Percentiles rank a stretch among this genome's conserved stretches.
phyloP scores from a whole-genome alignment of 2,888 invertebrate species.

The Meghimatium bilineatum region DNA sequence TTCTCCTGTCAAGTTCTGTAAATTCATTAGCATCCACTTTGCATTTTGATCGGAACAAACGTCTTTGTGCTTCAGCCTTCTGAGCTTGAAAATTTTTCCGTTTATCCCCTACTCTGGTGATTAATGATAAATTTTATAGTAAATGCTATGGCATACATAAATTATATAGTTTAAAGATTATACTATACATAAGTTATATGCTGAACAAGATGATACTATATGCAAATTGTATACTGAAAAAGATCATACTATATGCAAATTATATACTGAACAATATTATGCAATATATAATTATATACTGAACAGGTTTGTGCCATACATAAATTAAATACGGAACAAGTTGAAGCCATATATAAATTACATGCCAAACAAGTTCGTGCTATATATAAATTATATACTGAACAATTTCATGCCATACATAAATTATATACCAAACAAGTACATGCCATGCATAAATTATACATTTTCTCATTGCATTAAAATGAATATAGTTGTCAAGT shows the following conservation, averaged over 20 bases:
- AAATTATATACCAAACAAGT: background rate
- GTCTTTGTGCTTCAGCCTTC: slow-evolving; percentile 75
- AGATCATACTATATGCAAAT: background rate
- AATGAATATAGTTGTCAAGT: too few relatives aligned
- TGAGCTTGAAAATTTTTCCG: slow-evolving; percentile 74
- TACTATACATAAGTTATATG: too few relatives aligned
- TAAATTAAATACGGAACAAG: background rate
- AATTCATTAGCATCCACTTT: slow-evolving; percentile 64
- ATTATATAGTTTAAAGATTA: background rate
- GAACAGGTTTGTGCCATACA: background rate
- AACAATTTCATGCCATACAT: background rate
- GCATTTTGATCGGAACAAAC: slow-evolving; percentile 71
- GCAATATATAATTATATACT: background rate
- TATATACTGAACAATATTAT: background rate
- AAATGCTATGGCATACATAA: background rate
- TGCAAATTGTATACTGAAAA: too few relatives aligned
- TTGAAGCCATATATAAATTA: background rate
- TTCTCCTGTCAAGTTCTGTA: slow-evolving; percentile 67
- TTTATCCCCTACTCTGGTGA: slow-evolving; percentile 73
- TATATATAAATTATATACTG: background rate
- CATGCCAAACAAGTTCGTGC: background rate
- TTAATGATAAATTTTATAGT: background rate
- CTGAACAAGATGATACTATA: too few relatives aligned
- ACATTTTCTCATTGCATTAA: too few relatives aligned
- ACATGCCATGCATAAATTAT: too few relatives aligned